Evolutionary conservation across 2,113 vertebrate genomes (phyloP), one percentile per base, ranked within the genome.

Genomic region (Chaenocephalus aceratus): DNA sequence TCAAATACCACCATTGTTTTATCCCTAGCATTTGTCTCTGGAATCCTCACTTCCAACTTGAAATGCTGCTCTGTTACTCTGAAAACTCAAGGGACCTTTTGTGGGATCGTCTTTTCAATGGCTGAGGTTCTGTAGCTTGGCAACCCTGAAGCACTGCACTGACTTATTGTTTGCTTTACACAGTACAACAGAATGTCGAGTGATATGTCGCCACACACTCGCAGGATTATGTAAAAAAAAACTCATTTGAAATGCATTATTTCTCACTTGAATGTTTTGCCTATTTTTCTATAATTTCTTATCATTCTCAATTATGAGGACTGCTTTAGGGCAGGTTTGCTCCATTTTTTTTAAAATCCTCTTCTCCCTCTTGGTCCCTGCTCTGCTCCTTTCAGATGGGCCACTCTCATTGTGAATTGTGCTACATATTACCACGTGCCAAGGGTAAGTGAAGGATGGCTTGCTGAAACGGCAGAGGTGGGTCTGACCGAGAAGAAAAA

Each of bases 291-390:
- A 82, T 82, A 36, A 44, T 60, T 83, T 78, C 46, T 74, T 74
- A 81, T 86, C 76, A 65, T 78, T 84, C 73, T 76, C 73, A 72
- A 58, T 78, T 80, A 80, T 64, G 41, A 79, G 16, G 51, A 6
- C 12, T 41, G 80, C 81, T 74, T 45, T 3, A 62, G 63, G 85
- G 54, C 44, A 67, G 75, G 30, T 69, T 52, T 30, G 56, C 70
- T 77, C 75, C 61, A 54, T 85, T 79, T 79, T 21, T 21, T 21
- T 21, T 21, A 30, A 41, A 71, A 75, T 59, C 56, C 61, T 16
- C 56, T 49, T 23, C 41, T 69, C 48, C 61, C 54, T 62, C 60
- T 56, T 41, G 77, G 30, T 77, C 82, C n/a, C 59, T 2, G 16
- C 69, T 82, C 68, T 44, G 67, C 54, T 58, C 52, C 64, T 84